Percentiles rank a stretch among this genome's conserved stretches.
Evolutionary conservation across 2,888 invertebrate genomes (phyloP).

Genomic region (Latheticus oryzae): DNA sequence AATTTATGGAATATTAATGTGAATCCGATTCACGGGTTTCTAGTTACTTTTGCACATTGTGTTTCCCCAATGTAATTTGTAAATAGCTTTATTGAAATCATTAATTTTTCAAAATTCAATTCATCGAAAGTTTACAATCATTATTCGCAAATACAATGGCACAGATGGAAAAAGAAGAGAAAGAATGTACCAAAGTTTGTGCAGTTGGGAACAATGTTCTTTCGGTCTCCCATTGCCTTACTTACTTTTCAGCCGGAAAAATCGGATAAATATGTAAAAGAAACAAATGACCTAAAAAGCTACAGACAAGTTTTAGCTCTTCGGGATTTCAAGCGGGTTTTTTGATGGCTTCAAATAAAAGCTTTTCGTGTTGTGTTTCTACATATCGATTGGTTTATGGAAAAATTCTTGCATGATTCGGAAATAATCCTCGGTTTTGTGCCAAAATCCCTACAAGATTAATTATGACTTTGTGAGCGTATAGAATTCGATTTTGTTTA

Average conservation of each 20-base stretch:
- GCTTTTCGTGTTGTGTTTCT: slow-evolving; percentile 13
- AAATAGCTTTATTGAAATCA: no score
- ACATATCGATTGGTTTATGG: slow-evolving; percentile 30
- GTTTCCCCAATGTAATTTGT: no score
- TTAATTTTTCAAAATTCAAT: no score
- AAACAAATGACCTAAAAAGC: slow-evolving; percentile 42
- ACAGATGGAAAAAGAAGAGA: slow-evolving; percentile 22
- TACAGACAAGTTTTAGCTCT: slow-evolving; percentile 37
- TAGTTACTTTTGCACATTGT: no score
- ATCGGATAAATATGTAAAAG: slow-evolving; percentile 40
- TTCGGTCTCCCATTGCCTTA: slow-evolving; percentile 9
- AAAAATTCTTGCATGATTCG: no score
- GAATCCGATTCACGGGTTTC: no score
- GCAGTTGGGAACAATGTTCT: slow-evolving; percentile 33
- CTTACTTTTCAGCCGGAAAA: slow-evolving; percentile 39
- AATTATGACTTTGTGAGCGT: no score
- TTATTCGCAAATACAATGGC: slow-evolving; percentile 28
- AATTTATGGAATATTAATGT: no score
- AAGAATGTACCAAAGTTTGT: no score
- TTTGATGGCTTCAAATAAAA: slow-evolving; percentile 34
- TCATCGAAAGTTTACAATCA: slow-evolving; percentile 20
- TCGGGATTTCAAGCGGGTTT: slow-evolving; percentile 29
- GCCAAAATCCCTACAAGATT: no score
- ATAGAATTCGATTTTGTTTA: no score
- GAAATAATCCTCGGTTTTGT: no score